Base-by-base conservation (phyloP, 1,140 invertebrate genomes). In the Drosophila aff. region DNA sequence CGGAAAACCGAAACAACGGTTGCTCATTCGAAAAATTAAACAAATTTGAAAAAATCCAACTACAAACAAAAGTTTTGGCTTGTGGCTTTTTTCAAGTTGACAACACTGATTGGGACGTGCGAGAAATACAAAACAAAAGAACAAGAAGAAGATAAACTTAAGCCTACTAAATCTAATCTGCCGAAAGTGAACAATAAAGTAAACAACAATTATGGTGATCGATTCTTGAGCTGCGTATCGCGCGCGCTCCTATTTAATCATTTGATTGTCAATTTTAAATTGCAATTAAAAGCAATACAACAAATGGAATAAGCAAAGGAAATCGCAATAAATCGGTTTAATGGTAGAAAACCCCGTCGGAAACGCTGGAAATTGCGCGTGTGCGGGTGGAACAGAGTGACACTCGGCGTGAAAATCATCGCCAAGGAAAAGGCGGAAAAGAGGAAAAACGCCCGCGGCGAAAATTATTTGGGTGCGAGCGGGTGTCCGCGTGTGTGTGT, bases 371-470 rank as follows among this genome's bases (percentile, higher is more conserved):
- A 77, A 66, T 77, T 77, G 75, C 75, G 73, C 75, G 75, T 76
- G 73, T 69, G 81, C 81, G 75, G 65, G 71, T 64, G 62, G 69
- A 72, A 64, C 43, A 72, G 43, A 68, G 57, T 57, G 58, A 77
- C 81, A 77, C 15, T 81, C 59, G 69, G 75, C 50, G 59, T 66
- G 60, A 74, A 67, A 74, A 78, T 63, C 65, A 67, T 46, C 58
- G 75, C 63, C 57, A 77, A 77, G 49, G 65, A 71, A 74, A 67
- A 66, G 40, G 49, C 64, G 63, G 67, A 74, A 46, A 50, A 78
- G 62, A 60, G 55, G 58, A 83, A 86, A 83, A 89, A 74, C 83
- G 76, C 83, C 76, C 65, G 66, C 82, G 67, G 82, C 64, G 59
- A 83, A 84, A 81, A 78, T 73, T 76, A 58, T 82, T 77, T 44